Evolutionary conservation across 2,888 invertebrate species (phyloP), one percentile per base, ranked within the genome.

Genomic region (Athetis lepigone): DNA sequence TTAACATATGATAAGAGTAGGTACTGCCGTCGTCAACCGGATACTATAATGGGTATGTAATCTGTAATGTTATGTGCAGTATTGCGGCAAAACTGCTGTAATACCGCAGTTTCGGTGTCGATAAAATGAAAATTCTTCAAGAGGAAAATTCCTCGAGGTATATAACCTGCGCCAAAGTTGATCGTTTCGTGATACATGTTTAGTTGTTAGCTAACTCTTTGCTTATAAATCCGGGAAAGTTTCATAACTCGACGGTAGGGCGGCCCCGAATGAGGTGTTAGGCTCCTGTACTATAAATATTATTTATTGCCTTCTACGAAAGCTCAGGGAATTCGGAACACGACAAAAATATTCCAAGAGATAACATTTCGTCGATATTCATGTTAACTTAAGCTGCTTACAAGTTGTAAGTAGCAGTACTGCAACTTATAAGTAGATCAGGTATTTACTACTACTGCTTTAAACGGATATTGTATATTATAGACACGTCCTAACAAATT

Each of bases 201-300:
- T 79, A 78, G 73, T 74, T 81, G 75, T 80, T 77, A 79, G 80
- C 77, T 73, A 80, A 83, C 82, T 79, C 77, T 73, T 80, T 73
- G 82, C 81, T 85, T 85, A 84, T 87, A 89, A 88, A 88, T 88
- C 83, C 79, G 70, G 69, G 72, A 65, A 82, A 85, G 84, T 87
- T 89, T 89, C 84, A 85, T 86, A 87, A 86, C 87, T 85, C 79
- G 75, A 77, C 63, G 55, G 79, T 71, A 65, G 77, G 75, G 73
- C 67, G 77, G 80, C 76, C 82, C 81, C 84, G 82, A 85, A 86
- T 84, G 85, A 88, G 85, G 88, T 89, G 85, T 85, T 85, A 83
- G 79, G 79, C 78, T 82, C 79, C 77, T 82, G 67, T 82, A 80
- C 85, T 85, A 88, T 86, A 87, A 88, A 89, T 85, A 86, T 85